Evolutionary conservation across 2,888 invertebrate species (phyloP), one percentile per base, ranked within the genome.

Genomic region (Polia nebulosa): DNA sequence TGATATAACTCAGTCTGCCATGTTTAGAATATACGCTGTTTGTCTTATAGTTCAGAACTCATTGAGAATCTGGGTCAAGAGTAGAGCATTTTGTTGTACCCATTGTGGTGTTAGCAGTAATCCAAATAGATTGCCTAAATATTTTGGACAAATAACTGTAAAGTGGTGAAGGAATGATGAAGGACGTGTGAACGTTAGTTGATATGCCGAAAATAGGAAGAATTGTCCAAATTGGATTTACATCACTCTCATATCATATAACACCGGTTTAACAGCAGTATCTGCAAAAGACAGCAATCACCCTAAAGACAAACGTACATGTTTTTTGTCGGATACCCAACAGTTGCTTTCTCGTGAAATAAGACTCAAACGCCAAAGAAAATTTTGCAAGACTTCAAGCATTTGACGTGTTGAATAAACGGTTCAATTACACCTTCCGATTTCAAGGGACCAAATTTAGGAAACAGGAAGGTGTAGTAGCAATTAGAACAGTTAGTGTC

Each of bases 31-130:
- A 29, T 17, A 29, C 25, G 22, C 34, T 61, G 57, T 66, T 78
- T 72, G 73, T 61, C 61, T 61, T 61, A 58, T 51, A 76, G 78
- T 72, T 66, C 66, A 57, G 60, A 61, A 49, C 58, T 72, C 73
- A 72, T 55, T 55, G 36, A 41, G 20, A 55, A 76, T 78, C 6
- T 76, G 32, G 67, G 73, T 78, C 76, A 76, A 78, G 76, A 58
- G 53, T 78, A 66, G 44, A 65, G 11, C 57, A 72, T 77, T 72
- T 77, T 52, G 45, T 52, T 74, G 27, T 65, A 36, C 49, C 22
- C 52, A 53, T 53, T 55, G 55, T 61, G 47, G 6, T 15, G 34
- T 57, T 59, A 45, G 41, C 11, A 29, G 51, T 61, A 51, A 61
- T 65, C 45, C 52, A 61, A 73, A 78, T 67, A 78, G n/a, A 78